A percentile compares a stretch with the other conserved stretches of the same genome.
Evolutionary conservation across 2,113 vertebrate species (phyloP).

Genomic region (Poicephalus meyeri): DNA sequence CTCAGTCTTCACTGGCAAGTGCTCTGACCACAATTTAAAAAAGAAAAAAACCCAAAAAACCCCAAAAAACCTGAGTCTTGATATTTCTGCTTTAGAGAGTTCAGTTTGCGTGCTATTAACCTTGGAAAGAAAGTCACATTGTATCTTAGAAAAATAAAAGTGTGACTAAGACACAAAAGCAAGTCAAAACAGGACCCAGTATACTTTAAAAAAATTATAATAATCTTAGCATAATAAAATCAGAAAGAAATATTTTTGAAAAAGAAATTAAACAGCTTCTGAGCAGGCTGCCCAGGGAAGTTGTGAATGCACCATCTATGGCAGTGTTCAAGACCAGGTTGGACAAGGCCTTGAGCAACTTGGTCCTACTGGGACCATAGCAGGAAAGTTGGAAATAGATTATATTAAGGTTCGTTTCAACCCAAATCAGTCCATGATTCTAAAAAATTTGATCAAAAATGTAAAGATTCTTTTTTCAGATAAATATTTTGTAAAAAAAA

Average conservation of each 20-base stretch:
- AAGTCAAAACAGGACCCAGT: background rate
- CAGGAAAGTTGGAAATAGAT: background rate
- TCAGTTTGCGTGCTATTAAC: background rate
- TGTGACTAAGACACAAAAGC: background rate
- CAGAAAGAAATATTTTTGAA: background rate
- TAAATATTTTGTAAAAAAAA: background rate
- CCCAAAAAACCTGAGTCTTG: background rate
- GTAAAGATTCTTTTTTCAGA: background rate
- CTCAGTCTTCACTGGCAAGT: background rate
- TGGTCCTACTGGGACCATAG: background rate
- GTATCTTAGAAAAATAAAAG: background rate
- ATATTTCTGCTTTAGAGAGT: background rate
- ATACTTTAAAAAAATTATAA: background rate
- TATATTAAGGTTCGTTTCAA: background rate
- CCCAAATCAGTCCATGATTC: background rate
- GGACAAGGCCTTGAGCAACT: background rate
- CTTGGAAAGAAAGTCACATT: background rate
- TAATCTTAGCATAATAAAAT: background rate
- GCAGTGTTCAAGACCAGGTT: background rate
- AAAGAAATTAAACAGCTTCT: background rate
- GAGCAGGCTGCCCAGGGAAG: background rate
- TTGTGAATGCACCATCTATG: background rate
- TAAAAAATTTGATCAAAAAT: background rate
- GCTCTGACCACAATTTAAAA: background rate
- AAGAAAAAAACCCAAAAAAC: background rate